Evolutionary conservation across 2,797 vertebrate genomes (phyloP), one percentile per base, ranked within the genome.

Genomic region (Sylvia borin): DNA sequence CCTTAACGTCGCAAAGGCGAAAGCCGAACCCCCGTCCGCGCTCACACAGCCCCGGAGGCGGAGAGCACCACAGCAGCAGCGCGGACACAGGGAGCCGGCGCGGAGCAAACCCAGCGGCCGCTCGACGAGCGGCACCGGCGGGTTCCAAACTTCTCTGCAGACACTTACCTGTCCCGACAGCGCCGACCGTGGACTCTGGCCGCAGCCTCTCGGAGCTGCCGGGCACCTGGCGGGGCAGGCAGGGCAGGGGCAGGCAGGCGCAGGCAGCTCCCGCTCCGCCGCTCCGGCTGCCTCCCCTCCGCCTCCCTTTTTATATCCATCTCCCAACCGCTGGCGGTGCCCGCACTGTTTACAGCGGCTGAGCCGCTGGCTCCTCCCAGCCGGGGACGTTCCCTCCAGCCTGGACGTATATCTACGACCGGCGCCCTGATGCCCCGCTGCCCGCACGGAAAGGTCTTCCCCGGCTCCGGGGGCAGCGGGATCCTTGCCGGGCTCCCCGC

Each of bases 281-380:
- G 89, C 92, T 93, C 91, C 57, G 68, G 83, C 94, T 96, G 95
- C 90, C 85, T 93, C 80, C 79, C 87, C 91, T 90, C 90, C 64
- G 94, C 91, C 76, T 91, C 93, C 75, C 93, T 95, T 87, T 94
- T 96, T 96, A 97, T 96, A 95, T 92, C 92, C 92, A 95, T 96
- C 93, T 85, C 47, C 81, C 92, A 93, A 95, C 96, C 96, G 93
- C 91, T 93, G 93, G 95, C 90, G 65, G 82, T 95, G 94, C 94
- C 94, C 95, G 83, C 88, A 83, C 96, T 97, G 92, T 94, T 95
- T 95, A 97, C 97, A 93, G 94, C 89, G 48, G 90, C 93, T 45
- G 80, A 80, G 96, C 93, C 36, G 47, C 92, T 91, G 94, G 94
- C 96, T 97, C 96, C 97, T 95, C 96, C 96, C 95, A 86, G 85